phyloP scores from a whole-genome alignment of 1,140 invertebrate genomes.

The Cotesia typhae region DNA sequence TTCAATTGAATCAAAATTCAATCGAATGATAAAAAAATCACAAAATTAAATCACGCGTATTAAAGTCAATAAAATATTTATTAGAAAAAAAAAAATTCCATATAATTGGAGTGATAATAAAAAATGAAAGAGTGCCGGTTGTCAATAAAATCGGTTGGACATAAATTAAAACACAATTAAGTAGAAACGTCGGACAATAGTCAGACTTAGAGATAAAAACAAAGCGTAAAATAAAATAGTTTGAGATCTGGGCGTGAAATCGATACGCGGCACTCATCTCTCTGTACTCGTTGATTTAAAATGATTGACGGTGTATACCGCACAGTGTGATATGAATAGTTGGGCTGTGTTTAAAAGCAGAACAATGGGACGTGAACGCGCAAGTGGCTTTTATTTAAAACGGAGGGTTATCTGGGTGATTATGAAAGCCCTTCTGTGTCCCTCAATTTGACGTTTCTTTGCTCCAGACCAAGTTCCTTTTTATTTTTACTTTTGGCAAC shows the following conservation, averaged over 20 bases:
- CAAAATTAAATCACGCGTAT: too few species aligned
- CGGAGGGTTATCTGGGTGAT: slow-evolving; percentile 21
- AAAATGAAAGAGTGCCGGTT: too few species aligned
- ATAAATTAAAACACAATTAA: too few species aligned
- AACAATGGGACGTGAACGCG: slow-evolving; percentile 28
- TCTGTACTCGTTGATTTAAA: background rate
- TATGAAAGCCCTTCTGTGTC: slow-evolving; percentile 5
- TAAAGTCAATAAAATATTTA: too few species aligned
- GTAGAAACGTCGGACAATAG: background rate
- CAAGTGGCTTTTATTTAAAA: slow-evolving; percentile 24
- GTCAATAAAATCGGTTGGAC: too few species aligned
- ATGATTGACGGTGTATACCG: slow-evolving; percentile 19
- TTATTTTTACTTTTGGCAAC: too few species aligned
- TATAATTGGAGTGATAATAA: too few species aligned
- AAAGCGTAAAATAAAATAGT: background rate
- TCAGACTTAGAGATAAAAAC: background rate
- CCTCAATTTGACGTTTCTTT: background rate
- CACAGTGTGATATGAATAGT: background rate
- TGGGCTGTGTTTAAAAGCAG: background rate
- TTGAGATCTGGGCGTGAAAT: slow-evolving; percentile 1
- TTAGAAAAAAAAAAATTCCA: too few species aligned
- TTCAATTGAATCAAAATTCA: too few species aligned
- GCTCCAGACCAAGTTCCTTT: too few species aligned
- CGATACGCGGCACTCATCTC: background rate
- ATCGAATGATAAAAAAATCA: too few species aligned